Evolutionary conservation across 2,113 vertebrate species (phyloP).

Genomic region (Nibea coibor): DNA sequence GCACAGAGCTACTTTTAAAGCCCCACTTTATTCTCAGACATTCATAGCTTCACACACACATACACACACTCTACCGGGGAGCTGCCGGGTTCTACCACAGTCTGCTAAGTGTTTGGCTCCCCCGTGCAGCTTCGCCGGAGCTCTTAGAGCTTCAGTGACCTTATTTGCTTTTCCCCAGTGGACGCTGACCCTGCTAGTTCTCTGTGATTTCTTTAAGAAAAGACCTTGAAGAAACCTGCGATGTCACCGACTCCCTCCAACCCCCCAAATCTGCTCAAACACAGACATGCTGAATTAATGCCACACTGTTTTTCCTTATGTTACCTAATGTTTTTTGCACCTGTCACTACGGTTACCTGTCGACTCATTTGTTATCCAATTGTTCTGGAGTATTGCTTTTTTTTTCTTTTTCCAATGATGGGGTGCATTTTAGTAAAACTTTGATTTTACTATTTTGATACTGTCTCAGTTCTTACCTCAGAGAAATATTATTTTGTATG

Average conservation of each 20-base stretch:
- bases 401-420: conserved; percentile 13
- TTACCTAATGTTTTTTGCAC: conserved; percentile 9
- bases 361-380: conserved; percentile 13
- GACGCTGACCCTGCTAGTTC: neutral
- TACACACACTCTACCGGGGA: neutral
- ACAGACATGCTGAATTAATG: conserved; percentile 17
- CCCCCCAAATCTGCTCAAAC: neutral
- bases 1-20: neutral
- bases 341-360: conserved; percentile 19
- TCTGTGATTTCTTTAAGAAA: neutral
- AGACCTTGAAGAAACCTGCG: conserved; percentile 21
- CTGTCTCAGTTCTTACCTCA: conserved; percentile 75
- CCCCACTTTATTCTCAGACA: neutral
- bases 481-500: conserved; percentile 77
- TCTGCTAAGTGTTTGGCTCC: neutral
- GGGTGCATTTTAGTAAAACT: conserved; percentile 61
- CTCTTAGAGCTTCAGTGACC: neutral
- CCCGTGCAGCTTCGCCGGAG: neutral
- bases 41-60: neutral
- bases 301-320: neutral
- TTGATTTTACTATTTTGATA: conserved; percentile 81
- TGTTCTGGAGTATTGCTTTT: conserved; percentile 3
- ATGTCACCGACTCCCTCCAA: conserved; percentile 28
- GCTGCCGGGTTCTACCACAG: neutral
- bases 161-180: too few relatives aligned